Evolutionary conservation across 2,888 invertebrate genomes (phyloP), one percentile per base, ranked within the genome.

Genomic region (Acleris emargana): DNA sequence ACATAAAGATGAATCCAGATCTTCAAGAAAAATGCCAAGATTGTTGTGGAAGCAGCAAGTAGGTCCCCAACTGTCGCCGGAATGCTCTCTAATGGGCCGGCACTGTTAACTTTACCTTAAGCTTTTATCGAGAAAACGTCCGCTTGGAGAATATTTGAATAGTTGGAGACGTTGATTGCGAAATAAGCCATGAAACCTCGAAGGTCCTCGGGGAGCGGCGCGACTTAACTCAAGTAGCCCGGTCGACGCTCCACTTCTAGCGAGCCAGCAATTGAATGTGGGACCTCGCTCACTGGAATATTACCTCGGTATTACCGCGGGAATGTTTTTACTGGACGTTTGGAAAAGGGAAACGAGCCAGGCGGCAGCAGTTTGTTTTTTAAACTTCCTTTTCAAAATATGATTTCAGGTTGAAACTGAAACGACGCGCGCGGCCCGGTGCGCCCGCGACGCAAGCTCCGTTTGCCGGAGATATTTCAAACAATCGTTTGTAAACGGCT

Each of bases 171-270:
- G 73, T 76, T 80, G 80, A 81, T 83, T 80, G 76, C 74, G 68
- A 77, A 81, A 78, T 79, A 81, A 81, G 76, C 78, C 76, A 71
- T 72, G 75, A 73, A 74, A 77, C 77, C 76, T 76, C 72, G 76
- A 76, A 75, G 75, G 75, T 73, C 76, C 74, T 71, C 69, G 62
- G 75, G 74, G 77, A 73, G 72, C 75, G 72, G 76, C 43, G n/a
- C 47, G 42, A 57, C 72, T 73, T 69, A 78, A 77, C 75, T 76
- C 76, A 63, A 78, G 76, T 78, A 76, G 77, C 72, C 67, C 58
- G 66, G 71, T 75, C 71, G 73, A 72, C 70, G 72, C 69, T 68
- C 42, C 47, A 63, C 58, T 58, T 28, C 50, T 22, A 51, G 13
- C 32, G 70, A 67, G 68, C 69, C 67, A 60, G 68, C 71, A 55